phyloP scores from a whole-genome alignment of 1,140 invertebrate species.

The Psix sp. region DNA sequence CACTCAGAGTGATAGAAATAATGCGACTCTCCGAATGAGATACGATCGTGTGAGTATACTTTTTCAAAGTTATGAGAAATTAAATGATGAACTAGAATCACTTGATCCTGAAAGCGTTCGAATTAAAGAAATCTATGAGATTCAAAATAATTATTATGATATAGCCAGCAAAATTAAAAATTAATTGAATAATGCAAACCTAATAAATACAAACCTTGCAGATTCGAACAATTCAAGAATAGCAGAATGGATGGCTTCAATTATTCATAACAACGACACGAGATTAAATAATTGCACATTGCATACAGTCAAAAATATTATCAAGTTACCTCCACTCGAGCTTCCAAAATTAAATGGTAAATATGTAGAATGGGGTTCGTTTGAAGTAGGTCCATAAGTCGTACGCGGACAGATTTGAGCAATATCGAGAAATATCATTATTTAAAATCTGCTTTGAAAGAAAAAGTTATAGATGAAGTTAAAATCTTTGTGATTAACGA shows the following conservation, averaged over 20 bases:
- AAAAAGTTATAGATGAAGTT: constrained; percentile 25
- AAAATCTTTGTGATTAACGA: constrained; percentile 17
- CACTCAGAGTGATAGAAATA: too few relatives aligned
- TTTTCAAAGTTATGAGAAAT: not conserved
- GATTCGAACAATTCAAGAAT: too few relatives aligned
- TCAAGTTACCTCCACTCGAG: constrained; percentile 31
- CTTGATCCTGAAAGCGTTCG: not conserved
- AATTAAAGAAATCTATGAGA: not conserved
- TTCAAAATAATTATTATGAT: constrained; percentile 5
- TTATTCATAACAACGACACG: not conserved
- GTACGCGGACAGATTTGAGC: constrained; percentile 10
- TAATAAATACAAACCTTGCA: not conserved
- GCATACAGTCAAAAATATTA: not conserved
- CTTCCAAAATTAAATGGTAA: constrained; percentile 28
- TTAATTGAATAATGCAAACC: not conserved
- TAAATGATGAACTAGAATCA: not conserved
- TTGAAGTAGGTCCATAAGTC: constrained; percentile 34
- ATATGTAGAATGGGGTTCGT: constrained; percentile 48
- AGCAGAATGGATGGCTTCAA: too few relatives aligned
- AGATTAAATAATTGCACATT: not conserved
- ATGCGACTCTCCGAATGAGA: too few relatives aligned
- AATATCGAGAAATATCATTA: constrained; percentile 45
- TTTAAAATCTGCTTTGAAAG: constrained; percentile 28
- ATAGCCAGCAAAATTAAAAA: constrained; percentile 4
- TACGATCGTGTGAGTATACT: constrained; percentile 1